A percentile compares a stretch with the other conserved stretches of the same genome.
Evolutionary conservation across 2,797 vertebrate genomes (phyloP).

Genomic region (Alcedo atthis): DNA sequence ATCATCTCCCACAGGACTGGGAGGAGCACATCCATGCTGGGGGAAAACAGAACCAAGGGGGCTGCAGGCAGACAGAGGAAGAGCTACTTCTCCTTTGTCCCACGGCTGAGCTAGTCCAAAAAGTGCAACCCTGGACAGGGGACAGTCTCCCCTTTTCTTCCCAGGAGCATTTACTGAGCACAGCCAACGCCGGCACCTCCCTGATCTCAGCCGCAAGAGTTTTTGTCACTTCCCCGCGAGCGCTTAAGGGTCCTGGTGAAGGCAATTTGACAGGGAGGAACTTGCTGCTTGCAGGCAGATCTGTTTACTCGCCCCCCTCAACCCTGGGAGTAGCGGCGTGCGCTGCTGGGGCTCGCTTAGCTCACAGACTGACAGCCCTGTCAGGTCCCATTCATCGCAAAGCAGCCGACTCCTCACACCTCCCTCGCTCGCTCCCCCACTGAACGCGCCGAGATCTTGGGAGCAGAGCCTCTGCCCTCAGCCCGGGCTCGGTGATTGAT

Average conservation of each 20-base stretch:
- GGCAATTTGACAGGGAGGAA: background rate
- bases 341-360: background rate
- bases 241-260: background rate
- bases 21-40: fast-evolving
- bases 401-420: background rate
- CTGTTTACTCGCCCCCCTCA: background rate
- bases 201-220: background rate
- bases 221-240: background rate
- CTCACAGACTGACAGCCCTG: background rate
- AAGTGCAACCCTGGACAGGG: background rate
- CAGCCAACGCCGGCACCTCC: background rate
- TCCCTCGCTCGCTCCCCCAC: background rate
- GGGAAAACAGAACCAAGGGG: background rate
- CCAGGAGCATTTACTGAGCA: fast-evolving
- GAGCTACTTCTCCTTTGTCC: background rate
- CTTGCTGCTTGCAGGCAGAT: background rate
- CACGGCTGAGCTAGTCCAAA: background rate
- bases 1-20: background rate
- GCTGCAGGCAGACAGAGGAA: background rate
- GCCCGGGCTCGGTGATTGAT: background rate
- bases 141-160: background rate
- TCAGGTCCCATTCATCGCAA: conserved; percentile 24
- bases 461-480: background rate
- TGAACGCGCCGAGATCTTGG: fast-evolving
- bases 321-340: background rate